phyloP scores from a whole-genome alignment of 2,113 vertebrate species.

The Sebastes fasciatus region DNA sequence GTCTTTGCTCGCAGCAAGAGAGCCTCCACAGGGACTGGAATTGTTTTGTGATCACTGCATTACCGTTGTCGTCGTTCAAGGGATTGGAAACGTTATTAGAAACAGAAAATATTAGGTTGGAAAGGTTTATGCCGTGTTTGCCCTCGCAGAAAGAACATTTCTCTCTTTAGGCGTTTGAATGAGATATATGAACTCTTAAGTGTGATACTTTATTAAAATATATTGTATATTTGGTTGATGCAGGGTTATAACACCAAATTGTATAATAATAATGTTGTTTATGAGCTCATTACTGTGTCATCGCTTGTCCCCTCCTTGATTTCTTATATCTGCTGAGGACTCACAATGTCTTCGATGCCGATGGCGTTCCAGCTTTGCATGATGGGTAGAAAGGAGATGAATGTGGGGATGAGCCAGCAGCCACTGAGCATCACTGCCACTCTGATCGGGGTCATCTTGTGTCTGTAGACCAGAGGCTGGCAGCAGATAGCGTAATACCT shows the following conservation, averaged over 20 bases:
- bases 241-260: neutral
- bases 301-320: neutral
- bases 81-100: conserved; percentile 70
- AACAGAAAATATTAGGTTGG: conserved; percentile 55
- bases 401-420: conserved; percentile 86
- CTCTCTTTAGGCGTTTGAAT: conserved; percentile 40
- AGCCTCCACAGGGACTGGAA: conserved; percentile 59
- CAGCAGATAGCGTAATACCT: conserved; percentile 89
- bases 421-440: conserved; percentile 85
- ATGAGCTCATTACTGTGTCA: neutral
- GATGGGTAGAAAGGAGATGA: conserved; percentile 88
- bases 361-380: conserved; percentile 89
- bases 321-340: conserved; percentile 47
- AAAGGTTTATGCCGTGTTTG: conserved; percentile 44
- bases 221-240: conserved; percentile 4
- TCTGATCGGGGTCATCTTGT: conserved; percentile 86
- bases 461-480: conserved; percentile 87
- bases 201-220: conserved; percentile 14
- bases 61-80: conserved; percentile 60
- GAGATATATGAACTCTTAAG: conserved; percentile 25
- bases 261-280: neutral
- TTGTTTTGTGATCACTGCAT: conserved; percentile 67
- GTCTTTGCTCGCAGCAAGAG: conserved; percentile 53
- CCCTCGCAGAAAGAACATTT: conserved; percentile 41
- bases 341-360: conserved; percentile 86